Conservation (phyloP, 2,113 vertebrate genomes). For the Ia io region DNA sequence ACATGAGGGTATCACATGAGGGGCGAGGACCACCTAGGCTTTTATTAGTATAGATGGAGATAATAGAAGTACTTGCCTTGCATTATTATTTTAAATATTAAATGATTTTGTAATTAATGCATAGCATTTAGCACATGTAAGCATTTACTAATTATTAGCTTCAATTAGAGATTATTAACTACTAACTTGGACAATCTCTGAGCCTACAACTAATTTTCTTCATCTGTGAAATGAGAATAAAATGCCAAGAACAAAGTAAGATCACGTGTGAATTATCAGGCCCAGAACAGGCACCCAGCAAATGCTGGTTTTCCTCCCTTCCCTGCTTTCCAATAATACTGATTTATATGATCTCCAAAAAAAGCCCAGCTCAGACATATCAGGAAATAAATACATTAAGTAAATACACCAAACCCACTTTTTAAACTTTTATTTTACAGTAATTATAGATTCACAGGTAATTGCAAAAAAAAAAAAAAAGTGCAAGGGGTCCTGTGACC, state of each 20-base stretch:
- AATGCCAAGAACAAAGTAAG: slow-evolving; percentile 11
- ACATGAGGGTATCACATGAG: too few species aligned
- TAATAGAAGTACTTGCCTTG: background rate
- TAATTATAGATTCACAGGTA: slow-evolving; percentile 12
- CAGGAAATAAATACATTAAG: slow-evolving; percentile 9
- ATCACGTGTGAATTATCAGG: slow-evolving; percentile 15
- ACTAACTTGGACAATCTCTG: slow-evolving; percentile 1
- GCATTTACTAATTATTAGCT: slow-evolving; percentile 8
- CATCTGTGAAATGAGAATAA: slow-evolving; percentile 36
- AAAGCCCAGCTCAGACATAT: background rate
- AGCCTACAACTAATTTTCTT: background rate
- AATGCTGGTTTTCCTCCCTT: background rate
- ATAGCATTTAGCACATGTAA: background rate
- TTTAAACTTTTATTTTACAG: background rate
- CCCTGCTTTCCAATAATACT: background rate
- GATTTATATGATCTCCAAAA: background rate
- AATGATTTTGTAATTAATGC: background rate
- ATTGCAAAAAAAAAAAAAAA: slow-evolving; percentile 40
- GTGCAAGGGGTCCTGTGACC: background rate
- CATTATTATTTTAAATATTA: background rate
- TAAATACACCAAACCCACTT: background rate
- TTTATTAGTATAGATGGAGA: background rate
- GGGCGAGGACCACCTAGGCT: too few species aligned
- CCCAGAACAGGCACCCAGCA: background rate
- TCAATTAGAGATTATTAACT: slow-evolving; percentile 26